A percentile compares a stretch with the other conserved stretches of the same genome.
phyloP scores from a whole-genome alignment of 2,888 invertebrate species.

The Orthonevra nobilis region DNA sequence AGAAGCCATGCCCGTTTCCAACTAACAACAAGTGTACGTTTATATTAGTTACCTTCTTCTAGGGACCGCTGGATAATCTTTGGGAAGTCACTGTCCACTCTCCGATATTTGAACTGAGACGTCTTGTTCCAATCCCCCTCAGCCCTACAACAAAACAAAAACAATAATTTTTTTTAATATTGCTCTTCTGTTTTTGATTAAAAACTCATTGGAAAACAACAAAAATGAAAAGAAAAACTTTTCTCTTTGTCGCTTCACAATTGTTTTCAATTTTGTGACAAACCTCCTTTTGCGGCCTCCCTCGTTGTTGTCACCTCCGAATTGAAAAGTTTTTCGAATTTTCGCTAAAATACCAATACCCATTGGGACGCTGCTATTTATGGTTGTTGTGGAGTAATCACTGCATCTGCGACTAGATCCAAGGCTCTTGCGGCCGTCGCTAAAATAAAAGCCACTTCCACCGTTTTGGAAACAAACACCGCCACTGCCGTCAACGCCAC shows the following conservation, averaged over 20 bases:
- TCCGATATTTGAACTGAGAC: slow-evolving; percentile 75
- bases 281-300: slow-evolving; percentile 73
- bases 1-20: too few relatives aligned
- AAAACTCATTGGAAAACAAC: too few relatives aligned
- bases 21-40: too few relatives aligned
- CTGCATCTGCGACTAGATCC: slow-evolving; percentile 55
- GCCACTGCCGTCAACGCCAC: background rate
- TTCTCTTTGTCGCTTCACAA: too few relatives aligned
- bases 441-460: slow-evolving; percentile 4
- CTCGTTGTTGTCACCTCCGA: slow-evolving; percentile 64
- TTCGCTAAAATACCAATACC: slow-evolving; percentile 76
- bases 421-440: slow-evolving; percentile 34
- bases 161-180: too few relatives aligned
- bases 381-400: slow-evolving; percentile 28
- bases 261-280: slow-evolving; percentile 20
- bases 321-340: slow-evolving; percentile 71
- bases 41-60: slow-evolving; percentile 73
- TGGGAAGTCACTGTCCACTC: slow-evolving; percentile 75
- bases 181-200: too few relatives aligned
- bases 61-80: slow-evolving; percentile 73
- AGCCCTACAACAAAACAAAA: slow-evolving; percentile 51
- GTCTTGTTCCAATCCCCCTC: slow-evolving; percentile 71
- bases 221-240: too few relatives aligned
- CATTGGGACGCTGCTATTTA: slow-evolving; percentile 71
- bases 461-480: too few relatives aligned